Evolutionary conservation across 2,888 invertebrate species (phyloP), one percentile per base, ranked within the genome.

Genomic region (Helicoverpa assulta): DNA sequence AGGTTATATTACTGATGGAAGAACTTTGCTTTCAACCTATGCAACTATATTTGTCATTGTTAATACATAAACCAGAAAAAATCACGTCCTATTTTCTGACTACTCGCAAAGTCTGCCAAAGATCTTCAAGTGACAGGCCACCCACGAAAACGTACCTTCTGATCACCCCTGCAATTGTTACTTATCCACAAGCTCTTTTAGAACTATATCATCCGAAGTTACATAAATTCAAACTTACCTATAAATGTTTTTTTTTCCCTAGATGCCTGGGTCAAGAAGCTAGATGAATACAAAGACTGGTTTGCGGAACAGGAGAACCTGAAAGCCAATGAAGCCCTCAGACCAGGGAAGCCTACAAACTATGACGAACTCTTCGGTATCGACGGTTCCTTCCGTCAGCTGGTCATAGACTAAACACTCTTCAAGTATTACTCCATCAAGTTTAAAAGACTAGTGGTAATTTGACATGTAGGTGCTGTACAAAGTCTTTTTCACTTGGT

Each of bases 301-400:
- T 98, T 98, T 90, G 96, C 97, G 83, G 97, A 97, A 74, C 98
- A 98, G 86, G 98, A 98, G 88, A 96, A 96, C 53, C 92, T 97
- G 40, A 98, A 98, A 89, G 97, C 98, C 16, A 97, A 98, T 82
- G 98, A 98, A 90, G 93, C 97, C 0, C 96, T 98, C 72, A 96
- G 98, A 87, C 98, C 98, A 0, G 98, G 98, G 53, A 98, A 98
- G 89, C 98, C 98, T 74, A 98, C 98, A 88, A 98, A 98, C 82
- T 97, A 97, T 80, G 98, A 98, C 81, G 98, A 98, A 86, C 96
- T 98, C 5, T 98, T 98, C 86, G 98, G 98, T n/a, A 96, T 98
- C 86, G 98, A 98, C 85, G 98, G 98, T 52, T 98, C 98, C 58
- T 98, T 98, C 96, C 97, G 98, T 86, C 98, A 98, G 91, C 94